These are phyloP conservation scores for Myotis myotis DNA, from an alignment of 2,797 vertebrate genomes.

Conservation along the genomic window DNA sequence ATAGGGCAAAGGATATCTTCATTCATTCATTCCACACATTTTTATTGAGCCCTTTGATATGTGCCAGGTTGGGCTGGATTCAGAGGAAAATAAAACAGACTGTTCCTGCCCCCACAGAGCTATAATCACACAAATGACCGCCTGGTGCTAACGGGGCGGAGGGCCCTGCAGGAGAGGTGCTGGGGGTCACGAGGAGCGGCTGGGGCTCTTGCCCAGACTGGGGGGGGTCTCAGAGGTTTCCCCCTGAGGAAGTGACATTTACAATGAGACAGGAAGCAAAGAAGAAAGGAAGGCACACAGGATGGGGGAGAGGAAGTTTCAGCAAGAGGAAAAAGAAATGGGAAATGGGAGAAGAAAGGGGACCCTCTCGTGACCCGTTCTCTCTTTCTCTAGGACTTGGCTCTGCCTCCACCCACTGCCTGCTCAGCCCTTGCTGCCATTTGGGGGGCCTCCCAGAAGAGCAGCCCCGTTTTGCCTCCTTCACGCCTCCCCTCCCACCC, in stretches of 20 bases:
- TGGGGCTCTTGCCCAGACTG: neutral
- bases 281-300: too few species aligned
- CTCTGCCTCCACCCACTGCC: neutral
- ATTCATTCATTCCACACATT: neutral
- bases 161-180: neutral
- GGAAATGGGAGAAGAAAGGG: neutral
- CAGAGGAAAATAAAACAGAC: neutral
- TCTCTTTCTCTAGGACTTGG: constrained; percentile 38
- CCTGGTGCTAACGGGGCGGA: neutral
- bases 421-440: constrained; percentile 52
- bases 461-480: neutral
- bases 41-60: neutral
- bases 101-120: too few species aligned
- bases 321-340: neutral
- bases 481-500: neutral
- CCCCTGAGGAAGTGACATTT: neutral
- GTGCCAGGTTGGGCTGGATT: neutral
- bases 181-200: accelerated
- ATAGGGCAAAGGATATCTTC: neutral
- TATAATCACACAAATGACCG: neutral
- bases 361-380: neutral
- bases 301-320: neutral
- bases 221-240: neutral
- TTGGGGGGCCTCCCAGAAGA: neutral
- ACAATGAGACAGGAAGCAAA: neutral